These are phyloP conservation scores for Lordiphosa fenestrarum DNA, from an alignment of 2,888 invertebrate species.

Conservation along the genomic window DNA sequence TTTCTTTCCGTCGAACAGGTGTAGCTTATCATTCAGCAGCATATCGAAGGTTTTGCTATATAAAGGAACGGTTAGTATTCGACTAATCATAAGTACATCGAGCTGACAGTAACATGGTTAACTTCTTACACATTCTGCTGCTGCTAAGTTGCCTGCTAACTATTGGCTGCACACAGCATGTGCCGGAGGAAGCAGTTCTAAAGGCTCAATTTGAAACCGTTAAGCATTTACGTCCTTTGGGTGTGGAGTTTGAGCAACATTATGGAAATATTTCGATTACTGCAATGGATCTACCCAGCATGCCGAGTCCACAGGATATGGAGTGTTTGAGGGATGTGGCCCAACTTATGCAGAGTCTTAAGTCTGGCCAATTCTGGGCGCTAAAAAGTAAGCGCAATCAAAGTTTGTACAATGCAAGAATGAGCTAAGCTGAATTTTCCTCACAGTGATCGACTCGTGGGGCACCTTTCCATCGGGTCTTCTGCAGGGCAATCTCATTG, in stretches of 20 bases:
- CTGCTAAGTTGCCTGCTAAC: background rate
- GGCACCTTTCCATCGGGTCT: constrained; percentile 78
- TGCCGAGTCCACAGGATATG: constrained; percentile 29
- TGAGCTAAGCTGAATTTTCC: background rate
- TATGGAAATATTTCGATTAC: constrained; percentile 14
- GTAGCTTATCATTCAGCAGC: too few species aligned
- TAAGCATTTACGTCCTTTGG: constrained; percentile 20
- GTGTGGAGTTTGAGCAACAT: constrained; percentile 18
- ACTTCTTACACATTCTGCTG: background rate
- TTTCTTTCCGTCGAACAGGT: too few species aligned
- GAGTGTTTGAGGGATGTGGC: constrained; percentile 40
- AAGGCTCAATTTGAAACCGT: constrained; percentile 1
- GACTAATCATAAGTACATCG: too few species aligned
- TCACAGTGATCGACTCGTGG: constrained; percentile 78
- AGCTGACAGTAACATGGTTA: background rate
- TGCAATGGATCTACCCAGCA: constrained; percentile 15
- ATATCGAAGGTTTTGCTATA: too few species aligned
- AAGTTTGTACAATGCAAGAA: background rate
- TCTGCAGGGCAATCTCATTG: constrained; percentile 64
- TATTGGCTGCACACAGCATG: background rate
- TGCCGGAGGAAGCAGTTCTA: background rate
- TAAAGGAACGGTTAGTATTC: too few species aligned
- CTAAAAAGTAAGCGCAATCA: constrained; percentile 28
- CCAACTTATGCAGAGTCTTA: constrained; percentile 15
- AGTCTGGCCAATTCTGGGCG: constrained; percentile 30